Conservation (phyloP, 2,113 vertebrate species). For the Corythoichthys haematopterus region DNA sequence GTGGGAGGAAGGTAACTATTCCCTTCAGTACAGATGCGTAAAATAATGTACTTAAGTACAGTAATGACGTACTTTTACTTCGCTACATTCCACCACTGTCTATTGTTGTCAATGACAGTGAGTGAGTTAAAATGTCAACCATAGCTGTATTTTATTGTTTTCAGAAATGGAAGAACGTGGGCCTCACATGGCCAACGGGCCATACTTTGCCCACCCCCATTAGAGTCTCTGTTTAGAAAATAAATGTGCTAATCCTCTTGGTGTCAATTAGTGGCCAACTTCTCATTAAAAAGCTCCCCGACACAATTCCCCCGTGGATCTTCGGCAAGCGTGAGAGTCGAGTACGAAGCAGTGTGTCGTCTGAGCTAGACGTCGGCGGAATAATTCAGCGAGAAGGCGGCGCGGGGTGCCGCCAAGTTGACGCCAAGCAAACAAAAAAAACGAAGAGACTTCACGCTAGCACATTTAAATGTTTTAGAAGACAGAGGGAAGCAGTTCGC, state of each 20-base stretch:
- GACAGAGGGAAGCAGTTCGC: too few relatives aligned
- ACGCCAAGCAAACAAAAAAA: not conserved
- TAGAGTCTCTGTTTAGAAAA: not conserved
- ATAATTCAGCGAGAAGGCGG: not conserved
- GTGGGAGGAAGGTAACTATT: too few relatives aligned
- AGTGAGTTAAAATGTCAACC: too few relatives aligned
- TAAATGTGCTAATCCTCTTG: conserved; percentile 45
- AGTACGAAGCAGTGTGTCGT: conserved; percentile 4
- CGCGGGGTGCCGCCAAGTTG: not conserved
- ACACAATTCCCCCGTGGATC: not conserved
- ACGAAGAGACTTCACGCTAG: not conserved
- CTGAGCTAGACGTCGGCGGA: conserved; percentile 16
- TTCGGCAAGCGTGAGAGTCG: not conserved
- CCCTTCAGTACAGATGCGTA: too few relatives aligned
- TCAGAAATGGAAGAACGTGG: not conserved
- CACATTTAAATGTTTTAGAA: not conserved
- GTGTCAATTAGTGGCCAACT: conserved; percentile 50
- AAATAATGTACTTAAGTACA: too few relatives aligned
- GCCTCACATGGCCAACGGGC: not conserved
- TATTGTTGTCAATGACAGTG: too few relatives aligned
- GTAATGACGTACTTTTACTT: too few relatives aligned
- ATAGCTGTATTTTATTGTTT: too few relatives aligned
- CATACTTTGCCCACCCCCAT: not conserved
- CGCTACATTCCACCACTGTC: too few relatives aligned
- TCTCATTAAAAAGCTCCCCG: not conserved